Conservation (phyloP, 2,113 vertebrate species). For the Sus scrofa region T2T-Sscrofa CM000827.6:36074001-36074500, state of each 20-base stretch:
- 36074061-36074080: neutral
- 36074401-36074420: neutral
- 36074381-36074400: neutral
- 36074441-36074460: no score
- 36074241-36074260: neutral
- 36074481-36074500: no score
- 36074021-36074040: neutral
- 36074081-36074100: neutral
- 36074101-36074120: neutral
- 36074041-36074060: neutral
- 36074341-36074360: neutral
- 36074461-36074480: no score
- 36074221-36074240: neutral
- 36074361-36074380: no score
- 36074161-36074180: neutral
- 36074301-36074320: neutral
- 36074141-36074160: neutral
- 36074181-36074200: neutral
- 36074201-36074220: neutral
- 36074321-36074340: neutral
- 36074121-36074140: neutral
- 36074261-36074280: neutral
- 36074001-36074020: neutral
- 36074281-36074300: neutral
- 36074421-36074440: no score